These are phyloP conservation scores for Mustelus asterias DNA, from an alignment of 2,113 vertebrate species.

Conservation along the genomic window DNA sequence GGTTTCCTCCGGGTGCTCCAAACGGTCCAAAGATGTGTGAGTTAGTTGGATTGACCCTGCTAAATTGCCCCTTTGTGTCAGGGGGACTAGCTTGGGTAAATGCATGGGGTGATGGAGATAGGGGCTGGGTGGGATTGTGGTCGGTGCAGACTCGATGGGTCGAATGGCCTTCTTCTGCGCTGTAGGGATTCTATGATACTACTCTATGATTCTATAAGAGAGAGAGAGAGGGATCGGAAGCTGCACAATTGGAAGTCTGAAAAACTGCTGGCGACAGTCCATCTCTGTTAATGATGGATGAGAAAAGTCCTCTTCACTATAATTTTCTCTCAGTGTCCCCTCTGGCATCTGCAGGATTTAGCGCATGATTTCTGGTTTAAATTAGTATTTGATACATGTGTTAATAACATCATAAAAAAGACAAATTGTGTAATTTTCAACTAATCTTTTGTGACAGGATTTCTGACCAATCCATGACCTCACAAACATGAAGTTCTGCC, in stretches of 20 bases:
- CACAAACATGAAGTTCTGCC: constrained; percentile 11
- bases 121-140: no score
- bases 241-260: not conserved
- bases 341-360: constrained; percentile 14
- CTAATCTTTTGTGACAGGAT: constrained; percentile 16
- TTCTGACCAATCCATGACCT: constrained; percentile 22
- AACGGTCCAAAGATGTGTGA: no score
- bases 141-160: no score
- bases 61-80: no score
- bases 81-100: no score
- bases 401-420: constrained; percentile 17
- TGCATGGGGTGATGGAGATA: no score
- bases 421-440: constrained; percentile 28
- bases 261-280: not conserved
- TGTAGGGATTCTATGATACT: no score
- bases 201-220: no score
- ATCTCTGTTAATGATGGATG: constrained; percentile 27
- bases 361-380: constrained; percentile 22
- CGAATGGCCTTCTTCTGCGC: no score
- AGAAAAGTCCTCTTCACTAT: not conserved
- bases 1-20: no score
- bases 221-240: not conserved
- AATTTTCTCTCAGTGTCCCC: not conserved
- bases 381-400: constrained; percentile 26
- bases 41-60: no score